phyloP scores from a whole-genome alignment of 2,797 vertebrate genomes.

The Manis crassicaudata region DNA sequence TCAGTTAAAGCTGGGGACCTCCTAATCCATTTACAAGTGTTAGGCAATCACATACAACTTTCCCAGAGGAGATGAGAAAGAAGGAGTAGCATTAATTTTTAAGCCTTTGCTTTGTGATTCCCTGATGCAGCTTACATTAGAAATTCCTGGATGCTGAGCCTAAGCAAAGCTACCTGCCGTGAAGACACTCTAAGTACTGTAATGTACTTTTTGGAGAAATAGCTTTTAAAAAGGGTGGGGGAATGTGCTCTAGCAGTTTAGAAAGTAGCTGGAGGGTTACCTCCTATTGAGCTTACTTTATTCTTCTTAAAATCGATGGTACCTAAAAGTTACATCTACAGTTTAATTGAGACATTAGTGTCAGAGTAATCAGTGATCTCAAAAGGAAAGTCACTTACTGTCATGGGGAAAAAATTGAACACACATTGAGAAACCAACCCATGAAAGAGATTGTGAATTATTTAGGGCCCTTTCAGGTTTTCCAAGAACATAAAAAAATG shows the following conservation, averaged over 20 bases:
- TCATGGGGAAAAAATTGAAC: background rate
- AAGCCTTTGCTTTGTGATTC: conserved; percentile 23
- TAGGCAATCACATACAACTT: background rate
- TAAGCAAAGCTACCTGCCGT: background rate
- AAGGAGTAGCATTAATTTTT: background rate
- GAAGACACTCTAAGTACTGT: background rate
- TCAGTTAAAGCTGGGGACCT: background rate
- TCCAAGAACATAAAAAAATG: conserved; percentile 51
- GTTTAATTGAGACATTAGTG: conserved; percentile 67
- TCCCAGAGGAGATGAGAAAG: background rate
- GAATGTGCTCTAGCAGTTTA: conserved; percentile 32
- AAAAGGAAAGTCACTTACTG: conserved; percentile 49
- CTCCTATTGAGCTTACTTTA: conserved; percentile 34
- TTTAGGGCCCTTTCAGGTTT: conserved; percentile 55
- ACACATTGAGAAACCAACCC: background rate
- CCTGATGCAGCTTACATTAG: background rate
- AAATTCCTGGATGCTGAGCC: background rate
- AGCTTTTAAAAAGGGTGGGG: conserved; percentile 10
- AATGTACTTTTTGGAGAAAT: conserved; percentile 25
- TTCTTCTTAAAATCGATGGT: conserved; percentile 50
- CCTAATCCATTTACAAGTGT: background rate
- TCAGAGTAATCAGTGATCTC: conserved; percentile 44
- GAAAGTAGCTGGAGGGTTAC: conserved; percentile 29
- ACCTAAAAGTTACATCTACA: background rate
- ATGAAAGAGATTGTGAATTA: conserved; percentile 54